These are phyloP conservation scores for Nemapogon koenigi DNA, from an alignment of 2,888 invertebrate genomes.

Conservation along the genomic window DNA sequence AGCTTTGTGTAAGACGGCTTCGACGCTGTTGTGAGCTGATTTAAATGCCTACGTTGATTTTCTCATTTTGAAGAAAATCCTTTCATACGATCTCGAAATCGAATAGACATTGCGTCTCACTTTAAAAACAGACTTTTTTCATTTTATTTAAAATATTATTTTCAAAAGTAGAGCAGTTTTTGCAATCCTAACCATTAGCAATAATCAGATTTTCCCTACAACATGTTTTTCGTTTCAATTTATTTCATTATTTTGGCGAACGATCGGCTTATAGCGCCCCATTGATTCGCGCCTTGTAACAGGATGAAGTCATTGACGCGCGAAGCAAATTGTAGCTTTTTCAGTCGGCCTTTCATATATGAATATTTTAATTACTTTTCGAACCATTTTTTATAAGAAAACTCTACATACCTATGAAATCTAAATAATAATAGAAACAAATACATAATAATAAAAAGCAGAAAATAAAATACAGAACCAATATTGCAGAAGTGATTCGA, in stretches of 20 bases:
- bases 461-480: no score
- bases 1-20: constrained; percentile 28
- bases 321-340: constrained; percentile 13
- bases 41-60: constrained; percentile 31
- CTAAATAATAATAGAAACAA: no score
- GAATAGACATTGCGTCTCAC: no score
- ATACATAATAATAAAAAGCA: no score
- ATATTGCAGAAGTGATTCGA: no score
- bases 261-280: constrained; percentile 53
- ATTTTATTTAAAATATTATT: no score
- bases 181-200: no score
- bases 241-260: constrained; percentile 40
- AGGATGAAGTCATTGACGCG: constrained; percentile 49
- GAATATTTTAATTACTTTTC: no score
- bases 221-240: constrained; percentile 20
- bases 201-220: constrained; percentile 8
- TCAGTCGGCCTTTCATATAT: constrained; percentile 2
- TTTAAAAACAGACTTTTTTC: no score
- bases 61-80: constrained; percentile 26
- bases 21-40: constrained; percentile 28
- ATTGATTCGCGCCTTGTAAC: constrained; percentile 47
- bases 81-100: constrained; percentile 17
- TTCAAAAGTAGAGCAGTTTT: no score
- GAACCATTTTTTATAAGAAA: no score
- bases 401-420: no score